Evolutionary conservation across 1,140 invertebrate genomes (phyloP), one percentile per base, ranked within the genome.

Genomic region (Bombus waltoni): DNA sequence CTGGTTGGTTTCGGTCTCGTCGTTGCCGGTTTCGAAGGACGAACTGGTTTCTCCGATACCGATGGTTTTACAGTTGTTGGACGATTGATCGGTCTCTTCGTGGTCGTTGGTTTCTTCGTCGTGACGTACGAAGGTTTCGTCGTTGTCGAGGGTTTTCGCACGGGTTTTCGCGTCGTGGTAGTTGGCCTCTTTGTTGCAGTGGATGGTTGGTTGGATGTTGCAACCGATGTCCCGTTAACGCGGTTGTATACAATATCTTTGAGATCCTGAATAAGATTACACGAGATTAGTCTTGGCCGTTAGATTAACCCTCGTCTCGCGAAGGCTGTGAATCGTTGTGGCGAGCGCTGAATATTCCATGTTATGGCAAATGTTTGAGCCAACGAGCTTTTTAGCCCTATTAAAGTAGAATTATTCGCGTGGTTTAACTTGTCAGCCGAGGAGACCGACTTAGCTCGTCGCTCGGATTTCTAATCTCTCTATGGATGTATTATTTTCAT

Each of bases 231-330:
- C 2, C 91, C 86, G 78, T 96, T 96, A n/a, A 95, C 95, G 35
- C 95, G 95, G 68, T 96, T 96, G 88, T 97, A 96, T 9, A 98
- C 97, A 68, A 98, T 96, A 86, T 98, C 97, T 86, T 97, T 97
- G 25, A 98, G 92, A 76, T 97, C 97, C 86, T 97, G 15, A 77
- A 86, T n/a, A 78, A 44, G 42, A 35, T 74, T 28, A 10, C 18
- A 13, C 9, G 9, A 25, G 10, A 73, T 73, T 35, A 28, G 18
- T 22, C 10, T 32, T n/a, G 15, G 15, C n/a, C 10, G 8, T 73
- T 18, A 1, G 1, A 59, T 53, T 53, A 53, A 22, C 47, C 47
- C 47, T 22, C 47, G 47, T 53, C 47, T 53, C 47, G 22, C 47
- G 47, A 53, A 53, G 47, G 47, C 47, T 53, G 18, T 53, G 18